Evolutionary conservation across 2,113 vertebrate genomes (phyloP).

Genomic region (Lepidothrix coronata): DNA sequence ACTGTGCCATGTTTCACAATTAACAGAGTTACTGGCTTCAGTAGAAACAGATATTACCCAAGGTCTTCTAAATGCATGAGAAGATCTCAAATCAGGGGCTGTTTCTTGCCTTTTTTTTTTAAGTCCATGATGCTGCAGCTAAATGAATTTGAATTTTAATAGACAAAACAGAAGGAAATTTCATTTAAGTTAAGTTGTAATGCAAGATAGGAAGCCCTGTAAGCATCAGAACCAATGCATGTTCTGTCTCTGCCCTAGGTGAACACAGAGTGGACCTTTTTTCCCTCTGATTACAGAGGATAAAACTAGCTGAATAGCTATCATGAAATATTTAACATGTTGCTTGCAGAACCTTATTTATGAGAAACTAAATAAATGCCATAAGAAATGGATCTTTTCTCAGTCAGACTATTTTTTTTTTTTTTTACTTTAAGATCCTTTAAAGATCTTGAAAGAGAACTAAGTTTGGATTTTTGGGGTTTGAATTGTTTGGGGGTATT

Average conservation of each 20-base stretch:
- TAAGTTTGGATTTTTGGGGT: not conserved
- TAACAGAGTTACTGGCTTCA: not conserved
- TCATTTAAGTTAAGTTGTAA: not conserved
- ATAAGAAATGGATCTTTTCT: not conserved
- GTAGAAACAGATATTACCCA: not conserved
- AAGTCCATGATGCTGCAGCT: not conserved
- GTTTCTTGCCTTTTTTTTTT: not conserved
- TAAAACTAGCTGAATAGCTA: not conserved
- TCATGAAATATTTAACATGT: not conserved
- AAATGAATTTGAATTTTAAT: not conserved
- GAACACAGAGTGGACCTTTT: not conserved
- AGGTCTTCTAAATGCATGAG: not conserved
- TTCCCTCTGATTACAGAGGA: not conserved
- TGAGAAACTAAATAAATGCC: not conserved
- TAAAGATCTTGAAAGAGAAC: not conserved
- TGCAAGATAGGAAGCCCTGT: not conserved
- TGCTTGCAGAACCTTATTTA: not conserved
- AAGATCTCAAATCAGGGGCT: not conserved
- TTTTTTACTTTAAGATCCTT: not conserved
- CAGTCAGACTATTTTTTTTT: not conserved
- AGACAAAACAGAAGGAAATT: not conserved
- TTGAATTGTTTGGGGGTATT: accelerated
- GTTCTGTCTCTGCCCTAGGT: not conserved
- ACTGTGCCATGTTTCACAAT: not conserved
- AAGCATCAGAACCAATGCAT: not conserved